These are phyloP conservation scores for Aplysia californica DNA, from an alignment of 1,140 invertebrate genomes.

Conservation along the genomic window DNA sequence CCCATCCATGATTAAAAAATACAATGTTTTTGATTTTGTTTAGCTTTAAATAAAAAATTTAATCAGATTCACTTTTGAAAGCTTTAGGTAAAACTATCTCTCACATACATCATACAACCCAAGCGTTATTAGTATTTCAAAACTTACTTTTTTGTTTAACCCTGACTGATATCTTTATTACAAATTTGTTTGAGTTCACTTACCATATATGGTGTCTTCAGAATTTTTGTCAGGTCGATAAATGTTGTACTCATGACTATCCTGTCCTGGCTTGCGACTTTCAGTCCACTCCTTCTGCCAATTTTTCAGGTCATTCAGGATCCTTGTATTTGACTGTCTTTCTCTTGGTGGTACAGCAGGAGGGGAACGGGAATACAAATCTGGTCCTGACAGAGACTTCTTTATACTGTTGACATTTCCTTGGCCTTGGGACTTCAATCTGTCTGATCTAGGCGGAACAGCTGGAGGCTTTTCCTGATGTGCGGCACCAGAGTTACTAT, in stretches of 20 bases:
- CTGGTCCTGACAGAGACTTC: slow-evolving; percentile 30
- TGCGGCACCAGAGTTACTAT: background rate
- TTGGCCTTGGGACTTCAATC: too few relatives aligned
- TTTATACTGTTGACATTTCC: too few relatives aligned
- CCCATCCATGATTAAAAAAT: too few relatives aligned
- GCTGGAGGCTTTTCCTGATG: slow-evolving; percentile 6
- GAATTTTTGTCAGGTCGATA: background rate
- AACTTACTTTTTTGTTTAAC: too few relatives aligned
- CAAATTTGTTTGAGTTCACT: too few relatives aligned
- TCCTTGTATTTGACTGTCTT: slow-evolving; percentile 35
- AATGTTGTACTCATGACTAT: background rate
- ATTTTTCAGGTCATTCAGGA: slow-evolving; percentile 52
- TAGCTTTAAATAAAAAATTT: too few relatives aligned
- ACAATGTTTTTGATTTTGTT: too few relatives aligned
- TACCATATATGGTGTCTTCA: slow-evolving; percentile 33
- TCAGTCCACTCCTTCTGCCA: slow-evolving; percentile 49
- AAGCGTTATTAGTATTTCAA: too few relatives aligned
- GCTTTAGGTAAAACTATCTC: too few relatives aligned
- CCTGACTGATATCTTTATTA: too few relatives aligned
- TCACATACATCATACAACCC: too few relatives aligned
- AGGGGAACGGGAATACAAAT: slow-evolving; percentile 31
- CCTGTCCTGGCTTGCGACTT: background rate
- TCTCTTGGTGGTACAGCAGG: slow-evolving; percentile 54
- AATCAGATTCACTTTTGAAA: too few relatives aligned
- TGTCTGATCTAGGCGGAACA: slow-evolving; percentile 29